Base-by-base conservation (phyloP, 2,888 invertebrate species). In the Meliscaeva auricollis region DNA sequence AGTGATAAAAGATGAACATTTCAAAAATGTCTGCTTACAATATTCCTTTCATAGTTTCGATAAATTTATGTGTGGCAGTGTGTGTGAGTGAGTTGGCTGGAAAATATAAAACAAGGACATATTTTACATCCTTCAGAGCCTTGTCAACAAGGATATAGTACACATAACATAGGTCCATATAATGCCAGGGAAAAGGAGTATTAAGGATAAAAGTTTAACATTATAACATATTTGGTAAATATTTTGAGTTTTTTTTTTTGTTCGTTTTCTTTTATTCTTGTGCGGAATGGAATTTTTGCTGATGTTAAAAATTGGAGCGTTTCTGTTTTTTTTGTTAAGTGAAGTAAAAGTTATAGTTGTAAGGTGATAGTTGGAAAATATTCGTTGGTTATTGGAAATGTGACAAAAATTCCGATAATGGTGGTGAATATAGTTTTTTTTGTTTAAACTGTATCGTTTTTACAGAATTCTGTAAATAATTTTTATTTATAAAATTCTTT, bases 1-100 rank as follows among this genome's bases (percentile, higher is more conserved):
- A 84, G 84, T 84, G 84, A 84, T 75, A 80, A 84, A 62, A 79
- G 84, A 60, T 58, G 75, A 72, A 72, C 52, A 84, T 84, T 84
- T 84, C 75, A 84, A 84, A 84, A 84, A 84, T 84, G 84, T 73
- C 66, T 46, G 54, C 75, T 64, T 64, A 46, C 64, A 64, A 46
- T 72, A 76, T 72, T 54, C 75, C 75, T 70, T 54, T 76, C 60
- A 79, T 84, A 75, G 78, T 84, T 35, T 83, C 20, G 41, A 54
- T 58, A 41, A 83, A 74, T 83, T n/a, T 77, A 82, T 82, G 35
- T 58, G 32, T 8, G 15, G 38, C 9, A 77, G 35, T 32, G 17
- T 56, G 2, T 15, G 26, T 15, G 32, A 11, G 32, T 56, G 64
- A 38, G 68, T 35, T 48, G 56, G 64, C 48, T 58, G 4, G 46